Evolutionary conservation across 2,113 vertebrate genomes (phyloP).

Genomic region (Craseonycteris thonglongyai): DNA sequence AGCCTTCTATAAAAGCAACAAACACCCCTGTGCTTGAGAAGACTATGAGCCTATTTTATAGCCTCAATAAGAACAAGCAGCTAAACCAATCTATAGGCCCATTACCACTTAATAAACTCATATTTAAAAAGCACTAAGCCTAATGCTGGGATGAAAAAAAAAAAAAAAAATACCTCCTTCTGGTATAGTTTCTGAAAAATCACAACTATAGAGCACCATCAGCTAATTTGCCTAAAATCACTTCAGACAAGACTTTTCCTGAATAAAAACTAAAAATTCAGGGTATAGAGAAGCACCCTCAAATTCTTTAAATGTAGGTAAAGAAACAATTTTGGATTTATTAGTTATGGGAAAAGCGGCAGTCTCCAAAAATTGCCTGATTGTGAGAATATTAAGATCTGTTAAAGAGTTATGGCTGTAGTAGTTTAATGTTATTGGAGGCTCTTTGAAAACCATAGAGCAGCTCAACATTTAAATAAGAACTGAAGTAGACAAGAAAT

Average conservation of each 20-base stretch:
- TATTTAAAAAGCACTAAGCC: conserved; percentile 62
- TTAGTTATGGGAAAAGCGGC: background rate
- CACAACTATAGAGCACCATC: conserved; percentile 21
- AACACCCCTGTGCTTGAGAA: background rate
- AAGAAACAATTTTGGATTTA: background rate
- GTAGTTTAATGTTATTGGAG: background rate
- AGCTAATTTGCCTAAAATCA: conserved; percentile 49
- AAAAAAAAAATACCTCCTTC: background rate
- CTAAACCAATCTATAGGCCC: conserved; percentile 40
- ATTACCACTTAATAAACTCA: conserved; percentile 61
- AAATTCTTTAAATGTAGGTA: background rate
- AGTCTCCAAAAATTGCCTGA: background rate
- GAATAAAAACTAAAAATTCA: conserved; percentile 40
- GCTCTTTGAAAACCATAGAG: background rate
- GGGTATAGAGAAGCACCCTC: background rate
- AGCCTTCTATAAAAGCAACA: background rate
- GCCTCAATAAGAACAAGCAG: conserved; percentile 4
- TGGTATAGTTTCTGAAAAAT: conserved; percentile 36
- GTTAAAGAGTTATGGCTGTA: background rate
- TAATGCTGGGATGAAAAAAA: background rate
- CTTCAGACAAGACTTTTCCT: conserved; percentile 16
- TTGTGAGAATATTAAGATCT: background rate
- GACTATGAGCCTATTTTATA: conserved; percentile 21
- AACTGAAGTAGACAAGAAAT: background rate
- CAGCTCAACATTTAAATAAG: background rate